Evolutionary conservation across 2,888 invertebrate species (phyloP).

Genomic region (Asteroscopus sphinx): DNA sequence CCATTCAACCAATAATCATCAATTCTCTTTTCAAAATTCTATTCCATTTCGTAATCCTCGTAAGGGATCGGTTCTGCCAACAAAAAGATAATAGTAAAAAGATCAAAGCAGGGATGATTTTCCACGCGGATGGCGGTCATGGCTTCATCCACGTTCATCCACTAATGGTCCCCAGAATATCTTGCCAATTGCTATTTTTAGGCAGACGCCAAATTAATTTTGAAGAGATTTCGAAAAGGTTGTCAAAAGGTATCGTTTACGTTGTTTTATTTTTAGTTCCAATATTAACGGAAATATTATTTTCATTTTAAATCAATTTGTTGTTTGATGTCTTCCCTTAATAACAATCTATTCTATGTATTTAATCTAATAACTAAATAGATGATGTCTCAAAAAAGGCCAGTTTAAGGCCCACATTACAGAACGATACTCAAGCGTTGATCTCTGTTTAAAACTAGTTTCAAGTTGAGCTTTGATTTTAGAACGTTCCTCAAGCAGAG

Average conservation of each 20-base stretch:
- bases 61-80: neutral
- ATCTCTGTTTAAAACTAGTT: too few species aligned
- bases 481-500: too few species aligned
- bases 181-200: constrained; percentile 19
- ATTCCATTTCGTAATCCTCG: neutral
- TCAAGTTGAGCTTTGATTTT: too few species aligned
- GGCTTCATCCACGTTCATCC: neutral
- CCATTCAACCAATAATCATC: neutral
- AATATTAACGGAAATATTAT: too few species aligned
- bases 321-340: too few species aligned
- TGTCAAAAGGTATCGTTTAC: constrained; percentile 3
- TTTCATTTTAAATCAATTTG: too few species aligned
- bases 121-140: neutral
- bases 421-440: too few species aligned
- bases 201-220: constrained; percentile 4
- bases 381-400: too few species aligned
- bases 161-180: constrained; percentile 17
- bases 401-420: too few species aligned
- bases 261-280: too few species aligned
- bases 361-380: too few species aligned
- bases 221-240: constrained; percentile 8
- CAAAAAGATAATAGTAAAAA: constrained; percentile 8
- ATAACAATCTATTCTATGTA: too few species aligned
- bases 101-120: constrained; percentile 8
- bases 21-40: neutral